Evolutionary conservation across 2,888 invertebrate species (phyloP).

Genomic region (Nebria salina): DNA sequence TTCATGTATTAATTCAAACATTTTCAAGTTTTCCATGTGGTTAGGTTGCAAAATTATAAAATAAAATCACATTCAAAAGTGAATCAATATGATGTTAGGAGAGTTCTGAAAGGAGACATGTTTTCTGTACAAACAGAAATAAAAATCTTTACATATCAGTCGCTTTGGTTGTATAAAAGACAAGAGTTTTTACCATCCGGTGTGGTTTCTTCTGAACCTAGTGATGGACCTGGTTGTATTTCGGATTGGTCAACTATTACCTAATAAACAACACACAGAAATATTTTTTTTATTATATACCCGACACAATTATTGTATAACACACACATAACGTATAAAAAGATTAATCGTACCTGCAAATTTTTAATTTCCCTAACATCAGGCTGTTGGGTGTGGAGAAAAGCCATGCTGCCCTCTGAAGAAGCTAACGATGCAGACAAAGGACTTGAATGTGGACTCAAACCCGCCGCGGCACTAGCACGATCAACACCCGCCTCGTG

Average conservation of each 20-base stretch:
- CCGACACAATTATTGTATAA: background rate
- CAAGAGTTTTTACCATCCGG: constrained; percentile 40
- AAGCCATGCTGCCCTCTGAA: constrained; percentile 65
- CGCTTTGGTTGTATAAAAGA: constrained; percentile 42
- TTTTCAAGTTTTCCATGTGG: background rate
- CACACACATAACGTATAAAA: background rate
- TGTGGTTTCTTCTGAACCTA: constrained; percentile 38
- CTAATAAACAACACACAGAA: constrained; percentile 3
- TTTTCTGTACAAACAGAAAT: background rate
- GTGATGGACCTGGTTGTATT: constrained; percentile 21
- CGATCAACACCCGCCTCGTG: constrained; percentile 65
- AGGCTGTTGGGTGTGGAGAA: constrained; percentile 58
- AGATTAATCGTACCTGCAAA: constrained; percentile 63
- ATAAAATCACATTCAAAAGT: constrained; percentile 3
- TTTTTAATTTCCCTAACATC: constrained; percentile 68
- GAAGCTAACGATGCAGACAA: constrained; percentile 72
- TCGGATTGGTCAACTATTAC: constrained; percentile 41
- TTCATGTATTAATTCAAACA: background rate
- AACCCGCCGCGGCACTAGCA: constrained; percentile 58
- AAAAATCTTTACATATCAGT: constrained; percentile 25
- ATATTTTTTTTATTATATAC: background rate
- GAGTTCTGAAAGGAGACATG: background rate
- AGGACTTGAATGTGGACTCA: constrained; percentile 66
- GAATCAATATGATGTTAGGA: constrained; percentile 13
- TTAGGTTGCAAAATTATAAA: no score